Evolutionary conservation across 2,888 invertebrate species (phyloP).

Genomic region (Drosophila fulvimacula): DNA sequence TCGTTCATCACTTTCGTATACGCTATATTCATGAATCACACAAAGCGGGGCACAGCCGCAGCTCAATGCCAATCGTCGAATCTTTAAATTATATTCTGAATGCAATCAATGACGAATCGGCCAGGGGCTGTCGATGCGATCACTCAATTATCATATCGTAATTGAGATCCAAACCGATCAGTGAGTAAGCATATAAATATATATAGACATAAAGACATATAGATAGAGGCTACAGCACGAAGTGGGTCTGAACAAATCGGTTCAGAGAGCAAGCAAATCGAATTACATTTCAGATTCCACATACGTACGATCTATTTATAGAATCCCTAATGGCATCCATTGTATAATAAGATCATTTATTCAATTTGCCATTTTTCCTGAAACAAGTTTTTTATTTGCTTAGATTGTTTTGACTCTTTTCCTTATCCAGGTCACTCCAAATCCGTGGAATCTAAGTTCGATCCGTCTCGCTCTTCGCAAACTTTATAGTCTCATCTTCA

Average conservation of each 20-base stretch:
- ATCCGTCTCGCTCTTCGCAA: not conserved
- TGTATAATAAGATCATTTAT: not conserved
- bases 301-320: not conserved
- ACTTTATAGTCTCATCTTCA: not conserved
- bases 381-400: no score
- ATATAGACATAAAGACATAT: not conserved
- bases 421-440: not conserved
- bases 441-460: not conserved
- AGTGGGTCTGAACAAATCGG: not conserved
- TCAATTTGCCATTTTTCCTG: not conserved
- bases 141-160: conserved; percentile 20
- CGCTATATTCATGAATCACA: conserved; percentile 43
- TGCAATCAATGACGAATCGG: conserved; percentile 34
- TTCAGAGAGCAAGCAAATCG: no score
- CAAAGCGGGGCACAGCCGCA: conserved; percentile 3
- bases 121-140: conserved; percentile 5
- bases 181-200: conserved; percentile 13
- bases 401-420: not conserved
- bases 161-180: conserved; percentile 20
- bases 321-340: not conserved
- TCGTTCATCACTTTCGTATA: conserved; percentile 34
- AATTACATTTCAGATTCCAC: not conserved
- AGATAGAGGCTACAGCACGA: not conserved
- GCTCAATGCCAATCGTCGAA: conserved; percentile 33
- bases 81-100: conserved; percentile 6